A percentile compares a stretch with the other conserved stretches of the same genome.
Evolutionary conservation across 2,888 invertebrate genomes (phyloP).

Genomic region (Ormia ochracea): DNA sequence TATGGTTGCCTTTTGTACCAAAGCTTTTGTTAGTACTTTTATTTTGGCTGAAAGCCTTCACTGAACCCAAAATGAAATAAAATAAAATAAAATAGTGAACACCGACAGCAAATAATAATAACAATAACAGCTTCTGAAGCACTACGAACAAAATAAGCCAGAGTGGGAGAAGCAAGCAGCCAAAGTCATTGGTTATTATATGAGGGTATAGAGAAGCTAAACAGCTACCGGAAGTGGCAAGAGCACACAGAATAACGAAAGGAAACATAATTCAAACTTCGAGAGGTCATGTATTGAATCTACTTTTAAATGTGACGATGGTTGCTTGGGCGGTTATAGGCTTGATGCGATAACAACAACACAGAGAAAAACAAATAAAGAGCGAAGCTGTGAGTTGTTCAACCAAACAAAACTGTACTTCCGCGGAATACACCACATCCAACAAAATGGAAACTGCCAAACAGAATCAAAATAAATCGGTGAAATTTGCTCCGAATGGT

Average conservation of each 20-base stretch:
- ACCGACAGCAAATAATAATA: constrained; percentile 11
- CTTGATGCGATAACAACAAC: constrained; percentile 10
- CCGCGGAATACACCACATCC: constrained; percentile 26
- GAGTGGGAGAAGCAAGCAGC: constrained; percentile 4
- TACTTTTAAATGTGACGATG: constrained; percentile 20
- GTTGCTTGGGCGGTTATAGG: constrained; percentile 22
- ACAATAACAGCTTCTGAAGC: background rate
- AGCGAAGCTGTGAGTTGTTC: constrained; percentile 29
- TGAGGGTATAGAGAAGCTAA: constrained; percentile 30
- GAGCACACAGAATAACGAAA: constrained; percentile 40
- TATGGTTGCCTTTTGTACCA: background rate
- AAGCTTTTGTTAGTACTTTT: constrained; percentile 26
- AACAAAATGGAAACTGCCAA: constrained; percentile 23
- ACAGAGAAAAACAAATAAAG: background rate
- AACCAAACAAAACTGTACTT: constrained; percentile 46
- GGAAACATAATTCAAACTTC: constrained; percentile 63
- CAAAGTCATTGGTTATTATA: constrained; percentile 22
- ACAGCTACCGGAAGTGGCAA: constrained; percentile 59
- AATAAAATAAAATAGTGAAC: background rate
- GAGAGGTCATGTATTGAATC: constrained; percentile 57
- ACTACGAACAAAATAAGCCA: background rate
- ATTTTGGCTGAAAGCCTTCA: constrained; percentile 44
- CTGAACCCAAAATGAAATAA: constrained; percentile 22
- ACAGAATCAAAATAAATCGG: constrained; percentile 31
- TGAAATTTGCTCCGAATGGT: background rate